Conservation (phyloP, 2,797 vertebrate genomes). For the Rhabdophis nuchalis region DNA sequence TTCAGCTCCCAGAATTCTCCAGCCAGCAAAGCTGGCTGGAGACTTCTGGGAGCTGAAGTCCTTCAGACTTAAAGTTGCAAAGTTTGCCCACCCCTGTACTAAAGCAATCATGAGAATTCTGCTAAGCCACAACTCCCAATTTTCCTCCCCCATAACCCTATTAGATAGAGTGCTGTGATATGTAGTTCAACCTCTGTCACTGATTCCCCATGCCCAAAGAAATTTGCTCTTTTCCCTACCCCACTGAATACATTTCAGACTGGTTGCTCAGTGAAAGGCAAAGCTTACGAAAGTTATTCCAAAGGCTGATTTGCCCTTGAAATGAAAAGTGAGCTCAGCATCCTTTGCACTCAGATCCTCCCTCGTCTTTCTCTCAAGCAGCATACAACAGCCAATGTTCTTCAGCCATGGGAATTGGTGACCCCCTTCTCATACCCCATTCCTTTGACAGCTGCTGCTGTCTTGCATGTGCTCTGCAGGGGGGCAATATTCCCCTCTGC, state of each 20-base stretch:
- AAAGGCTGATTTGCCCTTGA: not conserved
- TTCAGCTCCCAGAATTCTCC: too few relatives aligned
- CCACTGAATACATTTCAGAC: not conserved
- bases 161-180: not conserved
- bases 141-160: not conserved
- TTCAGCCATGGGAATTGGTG: slow-evolving; percentile 16
- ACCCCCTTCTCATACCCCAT: not conserved
- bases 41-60: too few relatives aligned
- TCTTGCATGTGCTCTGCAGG: slow-evolving; percentile 62
- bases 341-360: not conserved
- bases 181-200: not conserved
- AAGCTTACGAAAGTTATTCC: not conserved
- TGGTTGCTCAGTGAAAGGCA: not conserved
- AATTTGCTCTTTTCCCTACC: not conserved
- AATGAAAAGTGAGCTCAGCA: not conserved
- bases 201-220: not conserved
- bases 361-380: not conserved
- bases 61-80: too few relatives aligned
- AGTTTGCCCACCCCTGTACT: too few relatives aligned
- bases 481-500: slow-evolving; percentile 47
- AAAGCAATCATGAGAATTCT: not conserved
- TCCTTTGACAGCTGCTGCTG: slow-evolving; percentile 65
- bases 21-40: too few relatives aligned
- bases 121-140: not conserved
- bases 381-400: not conserved